Conservation (phyloP, 37 sponge, comb jelly and placozoan genomes). For the Aplysina aerophoba region DNA sequence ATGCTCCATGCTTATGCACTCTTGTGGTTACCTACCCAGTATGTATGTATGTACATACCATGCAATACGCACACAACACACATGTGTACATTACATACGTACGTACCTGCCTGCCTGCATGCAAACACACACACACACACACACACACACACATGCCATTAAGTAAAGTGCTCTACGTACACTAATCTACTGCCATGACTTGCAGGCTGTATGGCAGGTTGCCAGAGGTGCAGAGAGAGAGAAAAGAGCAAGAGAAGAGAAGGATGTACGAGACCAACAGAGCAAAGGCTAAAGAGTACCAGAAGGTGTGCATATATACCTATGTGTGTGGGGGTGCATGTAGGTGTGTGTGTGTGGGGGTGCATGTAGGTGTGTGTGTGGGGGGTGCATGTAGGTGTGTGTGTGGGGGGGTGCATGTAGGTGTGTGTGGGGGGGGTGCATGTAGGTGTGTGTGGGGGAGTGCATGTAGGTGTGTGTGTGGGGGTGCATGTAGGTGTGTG, state of each 20-base stretch:
- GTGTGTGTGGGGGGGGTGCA: no score
- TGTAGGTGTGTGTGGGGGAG: no score
- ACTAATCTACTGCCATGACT: not conserved
- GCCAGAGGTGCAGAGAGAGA: slow-evolving; percentile 53
- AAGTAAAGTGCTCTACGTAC: not conserved
- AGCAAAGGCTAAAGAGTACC: slow-evolving; percentile 58
- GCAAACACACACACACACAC: not conserved
- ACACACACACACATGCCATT: not conserved
- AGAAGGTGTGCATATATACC: slow-evolving; percentile 39
- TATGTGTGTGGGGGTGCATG: no score
- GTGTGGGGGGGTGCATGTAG: no score
- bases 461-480: no score
- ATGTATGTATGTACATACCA: not conserved
- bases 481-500: no score
- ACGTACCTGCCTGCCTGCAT: not conserved
- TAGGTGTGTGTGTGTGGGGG: no score
- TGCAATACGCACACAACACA: no score
- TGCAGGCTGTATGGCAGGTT: slow-evolving; percentile 55
- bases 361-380: no score
- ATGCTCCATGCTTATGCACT: not conserved
- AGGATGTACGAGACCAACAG: slow-evolving; percentile 37
- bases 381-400: no score
- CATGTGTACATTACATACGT: no score
- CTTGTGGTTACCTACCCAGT: not conserved
- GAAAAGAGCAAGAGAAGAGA: not conserved